Conservation (phyloP, 2,888 invertebrate species). For the Trissonchulus latispiculum region DNA sequence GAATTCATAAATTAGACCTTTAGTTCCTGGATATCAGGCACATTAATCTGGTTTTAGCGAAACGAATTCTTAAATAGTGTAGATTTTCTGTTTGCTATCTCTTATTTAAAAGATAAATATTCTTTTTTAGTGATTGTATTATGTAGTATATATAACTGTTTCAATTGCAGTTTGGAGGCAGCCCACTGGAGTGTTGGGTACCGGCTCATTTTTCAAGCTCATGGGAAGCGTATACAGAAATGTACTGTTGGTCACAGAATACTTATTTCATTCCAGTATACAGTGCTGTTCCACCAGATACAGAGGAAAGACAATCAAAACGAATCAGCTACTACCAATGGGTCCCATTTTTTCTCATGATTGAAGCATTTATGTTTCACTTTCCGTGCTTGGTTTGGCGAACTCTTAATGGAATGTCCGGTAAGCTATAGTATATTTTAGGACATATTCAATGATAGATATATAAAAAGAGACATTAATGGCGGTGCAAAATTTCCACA, state of each 20-base stretch:
- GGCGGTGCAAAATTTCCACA: no score
- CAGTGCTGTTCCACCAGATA: conserved; percentile 41
- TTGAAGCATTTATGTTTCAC: conserved; percentile 50
- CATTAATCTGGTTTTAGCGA: no score
- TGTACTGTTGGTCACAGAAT: conserved; percentile 52
- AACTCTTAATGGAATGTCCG: conserved; percentile 48
- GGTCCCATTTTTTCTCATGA: conserved; percentile 45
- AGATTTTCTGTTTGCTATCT: no score
- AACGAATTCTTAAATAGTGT: no score
- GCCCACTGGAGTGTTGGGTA: conserved; percentile 47
- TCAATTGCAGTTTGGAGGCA: conserved; percentile 40
- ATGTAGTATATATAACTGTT: no score
- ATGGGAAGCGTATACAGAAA: conserved; percentile 51
- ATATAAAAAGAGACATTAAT: no score
- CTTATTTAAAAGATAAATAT: no score
- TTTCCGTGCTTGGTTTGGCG: conserved; percentile 50
- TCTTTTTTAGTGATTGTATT: no score
- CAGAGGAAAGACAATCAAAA: conserved; percentile 45
- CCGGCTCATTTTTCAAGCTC: conserved; percentile 50
- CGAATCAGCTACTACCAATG: conserved; percentile 43
- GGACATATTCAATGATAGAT: neutral
- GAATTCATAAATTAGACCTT: no score
- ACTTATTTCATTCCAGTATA: conserved; percentile 48
- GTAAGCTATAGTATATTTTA: no score
- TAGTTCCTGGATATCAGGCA: no score